Evolutionary conservation across 2,888 invertebrate species (phyloP).

Genomic region (Ichneumoninae sp.): DNA sequence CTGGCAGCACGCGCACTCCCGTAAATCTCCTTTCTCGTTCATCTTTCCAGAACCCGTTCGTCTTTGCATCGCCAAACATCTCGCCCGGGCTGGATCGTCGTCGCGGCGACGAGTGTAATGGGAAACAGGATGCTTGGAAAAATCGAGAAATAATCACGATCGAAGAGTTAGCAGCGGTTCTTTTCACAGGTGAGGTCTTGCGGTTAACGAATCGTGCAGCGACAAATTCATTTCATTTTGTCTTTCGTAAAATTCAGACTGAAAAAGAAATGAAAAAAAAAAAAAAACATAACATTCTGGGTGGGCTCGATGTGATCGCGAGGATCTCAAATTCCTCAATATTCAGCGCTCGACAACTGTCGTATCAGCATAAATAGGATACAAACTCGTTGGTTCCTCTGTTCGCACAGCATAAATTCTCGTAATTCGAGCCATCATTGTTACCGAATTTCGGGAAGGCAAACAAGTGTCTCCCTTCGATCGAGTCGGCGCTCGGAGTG

Average conservation of each 20-base stretch:
- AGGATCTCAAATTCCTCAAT: conserved; percentile 58
- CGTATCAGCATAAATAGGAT: conserved; percentile 49
- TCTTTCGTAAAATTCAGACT: not conserved
- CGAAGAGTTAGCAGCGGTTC: not conserved
- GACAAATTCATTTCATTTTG: not conserved
- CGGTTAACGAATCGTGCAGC: not conserved
- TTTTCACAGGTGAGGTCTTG: not conserved
- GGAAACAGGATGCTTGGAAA: not conserved
- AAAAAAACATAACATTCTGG: conserved; percentile 28
- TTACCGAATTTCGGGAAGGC: conserved; percentile 42
- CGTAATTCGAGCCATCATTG: conserved; percentile 54
- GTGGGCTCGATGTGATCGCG: conserved; percentile 19
- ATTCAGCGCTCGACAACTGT: conserved; percentile 65
- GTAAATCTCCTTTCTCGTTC: not conserved
- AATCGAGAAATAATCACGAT: not conserved
- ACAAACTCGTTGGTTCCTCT: conserved; percentile 24
- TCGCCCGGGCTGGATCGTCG: not conserved
- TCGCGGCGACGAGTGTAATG: not conserved
- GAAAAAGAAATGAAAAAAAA: conserved; percentile 18
- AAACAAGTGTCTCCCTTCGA: conserved; percentile 23
- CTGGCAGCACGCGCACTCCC: not conserved
- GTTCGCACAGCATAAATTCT: conserved; percentile 34
- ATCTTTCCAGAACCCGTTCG: not conserved
- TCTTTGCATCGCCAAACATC: not conserved
- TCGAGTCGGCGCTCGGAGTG: conserved; percentile 5